Percentiles rank a stretch among this genome's conserved stretches.
Evolutionary conservation across 2,888 invertebrate genomes (phyloP).

Genomic region (Mesoligia furuncula): DNA sequence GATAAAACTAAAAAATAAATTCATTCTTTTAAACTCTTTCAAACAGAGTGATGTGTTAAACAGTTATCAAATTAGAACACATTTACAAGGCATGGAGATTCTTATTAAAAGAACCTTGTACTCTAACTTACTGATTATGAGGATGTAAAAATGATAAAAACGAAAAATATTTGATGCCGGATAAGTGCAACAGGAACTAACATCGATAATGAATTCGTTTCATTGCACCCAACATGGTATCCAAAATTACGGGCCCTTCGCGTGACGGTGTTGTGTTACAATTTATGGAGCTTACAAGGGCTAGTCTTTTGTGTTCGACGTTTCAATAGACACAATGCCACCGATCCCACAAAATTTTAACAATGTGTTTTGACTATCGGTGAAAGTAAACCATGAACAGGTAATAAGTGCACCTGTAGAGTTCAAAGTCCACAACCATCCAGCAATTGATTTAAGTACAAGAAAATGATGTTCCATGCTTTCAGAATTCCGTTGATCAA

Average conservation of each 20-base stretch:
- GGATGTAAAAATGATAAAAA: slow-evolving; percentile 10
- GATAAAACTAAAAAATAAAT: slow-evolving; percentile 11
- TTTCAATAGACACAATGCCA: slow-evolving; percentile 78
- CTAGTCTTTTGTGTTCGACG: slow-evolving; percentile 77
- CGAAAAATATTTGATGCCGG: slow-evolving; percentile 27
- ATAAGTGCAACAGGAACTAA: slow-evolving; percentile 56
- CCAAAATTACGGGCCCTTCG: slow-evolving; percentile 74
- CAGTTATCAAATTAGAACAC: slow-evolving; percentile 50
- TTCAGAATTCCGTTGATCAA: slow-evolving; percentile 58
- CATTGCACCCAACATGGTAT: slow-evolving; percentile 60
- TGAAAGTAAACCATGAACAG: slow-evolving; percentile 68
- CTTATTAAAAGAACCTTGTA: slow-evolving; percentile 22
- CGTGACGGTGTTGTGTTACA: slow-evolving; percentile 79
- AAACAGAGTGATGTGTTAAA: slow-evolving; percentile 28
- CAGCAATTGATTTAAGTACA: slow-evolving; percentile 36
- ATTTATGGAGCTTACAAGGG: slow-evolving; percentile 76
- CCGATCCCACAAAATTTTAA: slow-evolving; percentile 80
- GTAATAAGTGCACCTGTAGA: slow-evolving; percentile 60
- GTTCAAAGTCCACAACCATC: slow-evolving; percentile 18
- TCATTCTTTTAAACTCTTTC: slow-evolving; percentile 13
- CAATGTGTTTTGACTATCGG: slow-evolving; percentile 73
- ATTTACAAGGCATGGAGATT: slow-evolving; percentile 42
- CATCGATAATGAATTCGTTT: slow-evolving; percentile 57
- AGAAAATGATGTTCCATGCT: slow-evolving; percentile 28
- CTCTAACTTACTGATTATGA: slow-evolving; percentile 27